phyloP scores from a whole-genome alignment of 2,888 invertebrate genomes.

The Hydropsyche betteni region DNA sequence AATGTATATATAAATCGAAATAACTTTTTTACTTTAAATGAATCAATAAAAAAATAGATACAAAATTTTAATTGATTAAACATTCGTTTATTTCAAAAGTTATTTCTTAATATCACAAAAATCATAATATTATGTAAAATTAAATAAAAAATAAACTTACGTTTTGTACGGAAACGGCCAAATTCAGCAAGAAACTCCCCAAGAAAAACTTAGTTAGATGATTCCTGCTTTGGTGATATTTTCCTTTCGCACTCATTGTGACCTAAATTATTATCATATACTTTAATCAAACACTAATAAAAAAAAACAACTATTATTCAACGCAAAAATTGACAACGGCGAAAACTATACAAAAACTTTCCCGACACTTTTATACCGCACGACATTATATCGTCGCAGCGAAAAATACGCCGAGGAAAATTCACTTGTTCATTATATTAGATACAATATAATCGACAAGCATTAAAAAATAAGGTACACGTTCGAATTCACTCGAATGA shows the following conservation, averaged over 20 bases:
- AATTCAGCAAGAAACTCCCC: slow-evolving; percentile 34
- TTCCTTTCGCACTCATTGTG: slow-evolving; percentile 35
- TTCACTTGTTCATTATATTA: too few species aligned
- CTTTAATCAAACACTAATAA: too few species aligned
- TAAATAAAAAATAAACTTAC: slow-evolving; percentile 29
- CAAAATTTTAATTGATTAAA: not conserved
- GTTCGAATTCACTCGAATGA: slow-evolving; percentile 22
- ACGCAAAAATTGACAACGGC: too few species aligned
- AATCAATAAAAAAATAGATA: not conserved
- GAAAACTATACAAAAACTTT: too few species aligned
- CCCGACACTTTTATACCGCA: too few species aligned
- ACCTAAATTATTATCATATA: slow-evolving; percentile 2
- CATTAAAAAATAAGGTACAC: not conserved
- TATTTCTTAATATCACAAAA: not conserved
- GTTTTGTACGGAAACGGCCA: slow-evolving; percentile 46
- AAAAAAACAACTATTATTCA: too few species aligned
- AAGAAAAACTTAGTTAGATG: slow-evolving; percentile 38
- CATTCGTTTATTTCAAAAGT: not conserved
- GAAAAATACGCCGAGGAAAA: too few species aligned
- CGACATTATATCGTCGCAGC: too few species aligned
- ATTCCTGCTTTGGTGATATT: slow-evolving; percentile 36
- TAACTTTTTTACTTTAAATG: not conserved
- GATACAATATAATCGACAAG: not conserved
- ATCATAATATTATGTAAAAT: slow-evolving; percentile 2
- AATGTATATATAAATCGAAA: not conserved